Conservation (phyloP, 2,113 vertebrate genomes). For the Hypomesus transpacificus region DNA sequence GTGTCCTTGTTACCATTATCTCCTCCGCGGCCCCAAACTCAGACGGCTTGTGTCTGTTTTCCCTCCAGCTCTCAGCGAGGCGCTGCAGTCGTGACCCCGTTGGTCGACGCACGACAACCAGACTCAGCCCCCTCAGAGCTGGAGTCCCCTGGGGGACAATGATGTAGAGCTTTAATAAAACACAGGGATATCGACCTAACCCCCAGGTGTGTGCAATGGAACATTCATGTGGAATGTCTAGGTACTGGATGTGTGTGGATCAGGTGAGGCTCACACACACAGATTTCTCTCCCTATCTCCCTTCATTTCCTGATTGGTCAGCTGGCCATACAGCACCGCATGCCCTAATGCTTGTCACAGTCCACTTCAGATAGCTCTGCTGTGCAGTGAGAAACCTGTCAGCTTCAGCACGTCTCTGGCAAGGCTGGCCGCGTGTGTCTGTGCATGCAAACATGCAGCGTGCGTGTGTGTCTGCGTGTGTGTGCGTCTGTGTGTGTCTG, state of each 20-base stretch:
- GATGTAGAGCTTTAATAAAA: not conserved
- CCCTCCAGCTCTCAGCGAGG: constrained; percentile 15
- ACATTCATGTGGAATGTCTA: not conserved
- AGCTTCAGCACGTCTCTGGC: too few species aligned
- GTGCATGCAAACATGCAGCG: too few species aligned
- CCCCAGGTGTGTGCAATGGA: not conserved
- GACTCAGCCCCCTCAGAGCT: not conserved
- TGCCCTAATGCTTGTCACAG: too few species aligned
- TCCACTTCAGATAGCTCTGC: too few species aligned
- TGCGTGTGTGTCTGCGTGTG: not conserved
- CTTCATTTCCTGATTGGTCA: too few species aligned
- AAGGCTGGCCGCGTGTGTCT: too few species aligned
- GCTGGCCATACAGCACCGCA: too few species aligned
- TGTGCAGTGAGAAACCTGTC: too few species aligned
- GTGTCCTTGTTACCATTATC: constrained; percentile 36
- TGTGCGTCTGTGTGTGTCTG: not conserved
- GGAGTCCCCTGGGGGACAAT: not conserved
- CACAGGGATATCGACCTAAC: not conserved
- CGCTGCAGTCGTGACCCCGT: not conserved
- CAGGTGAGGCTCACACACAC: not conserved
- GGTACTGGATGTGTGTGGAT: not conserved
- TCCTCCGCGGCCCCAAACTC: constrained; percentile 22
- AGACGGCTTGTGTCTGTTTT: constrained; percentile 41
- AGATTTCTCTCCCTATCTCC: too few species aligned
- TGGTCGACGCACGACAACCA: not conserved